Percentiles rank a stretch among this genome's conserved stretches.
phyloP scores from a whole-genome alignment of 2,797 vertebrate species.

The Ibycter americanus region DNA sequence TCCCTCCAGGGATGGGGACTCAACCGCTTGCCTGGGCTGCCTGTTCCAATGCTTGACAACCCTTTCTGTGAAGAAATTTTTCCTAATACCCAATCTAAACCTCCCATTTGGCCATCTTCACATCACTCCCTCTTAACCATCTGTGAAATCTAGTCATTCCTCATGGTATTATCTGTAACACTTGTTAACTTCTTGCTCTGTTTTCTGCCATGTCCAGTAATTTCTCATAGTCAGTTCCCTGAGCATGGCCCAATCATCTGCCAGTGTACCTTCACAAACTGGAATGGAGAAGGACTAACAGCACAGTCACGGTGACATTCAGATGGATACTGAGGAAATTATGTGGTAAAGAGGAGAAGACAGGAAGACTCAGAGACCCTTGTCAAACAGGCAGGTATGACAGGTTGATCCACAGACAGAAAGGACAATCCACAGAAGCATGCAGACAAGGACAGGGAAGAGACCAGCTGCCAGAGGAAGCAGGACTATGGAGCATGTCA shows the following conservation, averaged over 20 bases:
- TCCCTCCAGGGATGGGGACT: too few species aligned
- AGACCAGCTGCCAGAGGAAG: background rate
- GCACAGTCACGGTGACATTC: background rate
- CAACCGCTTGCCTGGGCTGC: background rate
- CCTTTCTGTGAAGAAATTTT: background rate
- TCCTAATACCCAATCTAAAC: background rate
- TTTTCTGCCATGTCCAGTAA: background rate
- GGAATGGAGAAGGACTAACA: background rate
- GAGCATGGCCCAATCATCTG: background rate
- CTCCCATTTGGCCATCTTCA: background rate
- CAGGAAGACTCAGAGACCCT: background rate
- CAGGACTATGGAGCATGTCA: background rate
- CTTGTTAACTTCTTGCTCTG: background rate
- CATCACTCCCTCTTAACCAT: background rate
- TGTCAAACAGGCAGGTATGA: background rate
- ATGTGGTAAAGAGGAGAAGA: background rate
- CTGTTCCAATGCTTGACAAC: background rate
- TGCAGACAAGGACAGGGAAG: background rate
- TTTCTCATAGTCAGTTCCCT: background rate
- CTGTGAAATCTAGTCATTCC: background rate
- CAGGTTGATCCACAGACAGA: background rate
- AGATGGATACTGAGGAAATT: background rate
- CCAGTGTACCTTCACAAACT: background rate
- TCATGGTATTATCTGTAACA: background rate
- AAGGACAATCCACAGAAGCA: background rate